phyloP scores from a whole-genome alignment of 2,797 vertebrate genomes.

The Enteromius treurensis region DNA sequence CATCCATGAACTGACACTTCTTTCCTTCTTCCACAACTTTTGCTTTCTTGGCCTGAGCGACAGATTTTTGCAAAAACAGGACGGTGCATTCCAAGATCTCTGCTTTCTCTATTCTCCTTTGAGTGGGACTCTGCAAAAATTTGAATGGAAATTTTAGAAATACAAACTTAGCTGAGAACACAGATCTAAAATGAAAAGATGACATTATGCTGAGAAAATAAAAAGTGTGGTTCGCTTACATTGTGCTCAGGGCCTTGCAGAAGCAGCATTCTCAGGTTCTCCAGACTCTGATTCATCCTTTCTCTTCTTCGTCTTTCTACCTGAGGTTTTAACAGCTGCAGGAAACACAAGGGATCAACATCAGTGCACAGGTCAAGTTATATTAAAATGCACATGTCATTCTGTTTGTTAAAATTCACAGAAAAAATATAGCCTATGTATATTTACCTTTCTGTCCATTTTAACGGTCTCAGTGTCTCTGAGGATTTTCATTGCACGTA shows the following conservation, averaged over 20 bases:
- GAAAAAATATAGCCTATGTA: background rate
- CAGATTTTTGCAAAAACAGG: conserved; percentile 71
- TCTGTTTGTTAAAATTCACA: background rate
- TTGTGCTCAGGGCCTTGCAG: conserved; percentile 76
- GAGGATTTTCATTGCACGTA: conserved; percentile 60
- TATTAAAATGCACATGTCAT: background rate
- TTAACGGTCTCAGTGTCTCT: conserved; percentile 55
- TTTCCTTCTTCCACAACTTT: background rate
- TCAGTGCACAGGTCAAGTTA: conserved; percentile 23
- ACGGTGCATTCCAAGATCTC: conserved; percentile 79
- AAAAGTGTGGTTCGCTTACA: conserved; percentile 69
- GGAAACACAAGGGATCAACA: background rate
- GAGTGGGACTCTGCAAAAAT: conserved; percentile 69
- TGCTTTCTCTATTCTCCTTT: conserved; percentile 77
- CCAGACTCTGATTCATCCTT: conserved; percentile 86
- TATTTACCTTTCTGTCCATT: conserved; percentile 72
- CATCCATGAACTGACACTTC: conserved; percentile 38
- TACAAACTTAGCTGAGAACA: background rate
- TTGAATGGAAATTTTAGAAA: conserved; percentile 1
- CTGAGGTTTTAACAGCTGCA: conserved; percentile 83
- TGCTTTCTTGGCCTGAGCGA: background rate
- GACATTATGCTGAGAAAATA: background rate
- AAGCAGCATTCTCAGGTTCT: conserved; percentile 79
- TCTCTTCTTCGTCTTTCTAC: conserved; percentile 85
- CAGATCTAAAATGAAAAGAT: background rate